Conservation (phyloP, 2,797 vertebrate genomes). For the Pterois miles region DNA sequence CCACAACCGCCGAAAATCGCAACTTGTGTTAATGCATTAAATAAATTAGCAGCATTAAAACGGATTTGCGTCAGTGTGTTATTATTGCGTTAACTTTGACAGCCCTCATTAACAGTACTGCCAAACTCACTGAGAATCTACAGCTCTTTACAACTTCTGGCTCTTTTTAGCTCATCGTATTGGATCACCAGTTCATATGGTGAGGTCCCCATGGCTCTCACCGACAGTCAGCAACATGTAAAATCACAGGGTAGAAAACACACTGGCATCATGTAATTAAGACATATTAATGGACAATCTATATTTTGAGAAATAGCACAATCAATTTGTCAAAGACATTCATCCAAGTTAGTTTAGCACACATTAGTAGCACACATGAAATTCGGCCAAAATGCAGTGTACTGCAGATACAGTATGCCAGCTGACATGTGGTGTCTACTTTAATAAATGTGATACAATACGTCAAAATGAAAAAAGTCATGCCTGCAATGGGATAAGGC, state of each 20-base stretch:
- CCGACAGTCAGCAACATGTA: neutral
- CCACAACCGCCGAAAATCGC: too few relatives aligned
- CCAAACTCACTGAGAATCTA: neutral
- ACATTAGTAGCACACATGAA: neutral
- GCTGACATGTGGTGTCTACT: neutral
- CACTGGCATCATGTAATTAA: neutral
- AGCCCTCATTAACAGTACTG: neutral
- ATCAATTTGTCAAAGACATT: neutral
- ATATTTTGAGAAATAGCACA: neutral
- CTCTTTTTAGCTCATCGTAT: neutral
- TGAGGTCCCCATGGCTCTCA: neutral
- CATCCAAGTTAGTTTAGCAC: too few relatives aligned
- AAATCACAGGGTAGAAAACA: neutral
- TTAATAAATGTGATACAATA: neutral
- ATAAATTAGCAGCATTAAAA: too few relatives aligned
- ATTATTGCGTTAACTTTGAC: too few relatives aligned
- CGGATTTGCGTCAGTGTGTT: too few relatives aligned
- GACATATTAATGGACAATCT: neutral
- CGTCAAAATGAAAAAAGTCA: neutral
- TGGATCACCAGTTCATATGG: neutral
- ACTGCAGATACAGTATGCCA: neutral
- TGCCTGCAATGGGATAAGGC: neutral
- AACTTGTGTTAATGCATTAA: too few relatives aligned
- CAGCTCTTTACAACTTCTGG: neutral
- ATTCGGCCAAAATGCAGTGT: neutral